Base-by-base conservation (phyloP, 2,888 invertebrate species). In the Patella depressa region DNA sequence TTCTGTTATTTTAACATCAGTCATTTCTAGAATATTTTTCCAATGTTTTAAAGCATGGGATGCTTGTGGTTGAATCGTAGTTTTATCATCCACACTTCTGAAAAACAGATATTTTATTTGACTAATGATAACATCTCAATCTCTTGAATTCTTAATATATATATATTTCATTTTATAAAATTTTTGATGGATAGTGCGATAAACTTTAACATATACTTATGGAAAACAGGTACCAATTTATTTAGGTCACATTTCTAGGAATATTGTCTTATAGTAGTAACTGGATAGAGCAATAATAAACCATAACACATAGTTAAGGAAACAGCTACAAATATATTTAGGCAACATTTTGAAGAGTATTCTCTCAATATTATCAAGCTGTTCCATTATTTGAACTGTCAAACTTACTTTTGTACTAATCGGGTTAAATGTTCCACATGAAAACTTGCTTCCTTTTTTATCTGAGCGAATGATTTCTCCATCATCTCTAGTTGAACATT, bases 401-500 rank as follows among this genome's bases (percentile, higher is more conserved):
- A 5, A 55, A 79, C 84, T 78, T 81, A 85, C 86, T 83, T 84
- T 71, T 81, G 80, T 53, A 82, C 78, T 69, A 81, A 80, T 29
- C 73, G 78, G 45, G 72, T 71, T 53, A 84, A 59, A 54, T 84
- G 74, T 24, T 84, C 79, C 7, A 78, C 75, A 70, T 84, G 83
- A 54, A 81, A 82, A 2, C 55, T 78, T 3, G 84, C 84, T 34
- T 86, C 86, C 70, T 82, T 84, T 74, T 80, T 76, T 53, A 82
- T 79, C 74, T 81, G 71, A 24, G 82, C 81, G 17, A 85, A 73
- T 72, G 75, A 75, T 29, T 78, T 71, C 34, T 81, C 59, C 15
- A 79, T 74, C 29, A 74, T 59, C 29, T 80, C 77, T n/a, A 82
- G 72, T 72, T 75, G 82, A 11, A 78, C 71, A 59, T 81, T 83